Base-by-base conservation (phyloP, 2,888 invertebrate genomes). In the Heliconius hortense region DNA sequence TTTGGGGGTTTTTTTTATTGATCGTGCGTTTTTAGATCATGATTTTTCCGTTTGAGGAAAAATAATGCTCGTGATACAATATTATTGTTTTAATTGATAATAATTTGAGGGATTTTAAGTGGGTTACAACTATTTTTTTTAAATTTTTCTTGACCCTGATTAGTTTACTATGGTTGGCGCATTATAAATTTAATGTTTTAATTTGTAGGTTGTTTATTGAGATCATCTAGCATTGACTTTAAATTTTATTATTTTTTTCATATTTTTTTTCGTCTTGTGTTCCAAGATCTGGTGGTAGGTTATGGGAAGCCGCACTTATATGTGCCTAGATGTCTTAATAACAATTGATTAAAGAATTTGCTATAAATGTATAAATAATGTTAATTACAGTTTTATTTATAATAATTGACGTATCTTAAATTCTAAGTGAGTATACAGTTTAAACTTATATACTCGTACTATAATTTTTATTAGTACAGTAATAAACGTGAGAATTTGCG, bases 21-120 rank as follows among this genome's bases (percentile, higher is more conserved):
- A 18, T 21, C 2, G 10, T 11, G 10, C 18, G 4, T 48, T 7
- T 31, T 56, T 15, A 56, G 13, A 31, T 69, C 28, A n/a, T 68
- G 21, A n/a, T 11, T 48, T 48, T 68, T 68, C 11, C 31, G n/a
- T 53, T 68, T n/a, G 53, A 28, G 68, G 53, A 53, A 68, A 68
- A 35, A 1, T 1, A 35, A 53, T 53, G 21, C 31, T n/a, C 4
- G 15, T 53, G n/a, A 15, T 35, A 56, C 11, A n/a, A 21, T 15
- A 43, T 21, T 35, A 64, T 24, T 39, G n/a, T 39, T 64, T 64
- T 11, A 64, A 39, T 35, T 35, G 10, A 5, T n/a, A n/a, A 64
- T n/a, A 64, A 35, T 64, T 5, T 13, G 64, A 21, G 18, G 28
- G 21, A 63, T 63, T 63, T 31, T 63, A 31, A 31, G 21, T 31